Conservation (phyloP, 2,113 vertebrate genomes). For the Oplegnathus fasciatus region DNA sequence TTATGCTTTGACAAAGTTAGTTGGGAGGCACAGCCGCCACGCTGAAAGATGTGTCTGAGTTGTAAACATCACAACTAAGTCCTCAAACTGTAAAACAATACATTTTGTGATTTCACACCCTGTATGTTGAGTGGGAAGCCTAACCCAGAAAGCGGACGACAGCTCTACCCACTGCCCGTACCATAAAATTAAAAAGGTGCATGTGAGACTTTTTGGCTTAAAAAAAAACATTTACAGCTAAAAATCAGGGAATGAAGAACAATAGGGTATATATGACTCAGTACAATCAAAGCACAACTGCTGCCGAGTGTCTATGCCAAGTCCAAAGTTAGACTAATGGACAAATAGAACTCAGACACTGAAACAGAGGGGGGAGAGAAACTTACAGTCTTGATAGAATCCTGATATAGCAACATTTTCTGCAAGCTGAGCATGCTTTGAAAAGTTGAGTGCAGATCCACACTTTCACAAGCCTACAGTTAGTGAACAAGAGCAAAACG, state of each 20-base stretch:
- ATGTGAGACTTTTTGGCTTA: background rate
- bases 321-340: conserved; percentile 22
- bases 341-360: background rate
- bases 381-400: conserved; percentile 1
- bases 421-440: conserved; percentile 13
- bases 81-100: conserved; percentile 4
- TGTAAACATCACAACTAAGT: conserved; percentile 52
- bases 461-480: conserved; percentile 14
- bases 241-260: background rate
- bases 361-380: background rate
- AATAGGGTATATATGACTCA: background rate
- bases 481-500: background rate
- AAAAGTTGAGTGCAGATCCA: conserved; percentile 2
- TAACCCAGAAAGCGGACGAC: background rate
- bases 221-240: background rate
- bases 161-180: background rate
- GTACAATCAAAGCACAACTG: background rate
- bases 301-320: conserved; percentile 23
- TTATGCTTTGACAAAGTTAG: conserved; percentile 32
- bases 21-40: background rate
- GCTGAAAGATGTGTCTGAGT: conserved; percentile 29
- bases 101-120: background rate
- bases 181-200: background rate
- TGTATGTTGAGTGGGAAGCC: background rate
- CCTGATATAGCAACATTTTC: conserved; percentile 13